Conservation (phyloP, 2,797 vertebrate species). For the Paedocypris micromegethes region DNA sequence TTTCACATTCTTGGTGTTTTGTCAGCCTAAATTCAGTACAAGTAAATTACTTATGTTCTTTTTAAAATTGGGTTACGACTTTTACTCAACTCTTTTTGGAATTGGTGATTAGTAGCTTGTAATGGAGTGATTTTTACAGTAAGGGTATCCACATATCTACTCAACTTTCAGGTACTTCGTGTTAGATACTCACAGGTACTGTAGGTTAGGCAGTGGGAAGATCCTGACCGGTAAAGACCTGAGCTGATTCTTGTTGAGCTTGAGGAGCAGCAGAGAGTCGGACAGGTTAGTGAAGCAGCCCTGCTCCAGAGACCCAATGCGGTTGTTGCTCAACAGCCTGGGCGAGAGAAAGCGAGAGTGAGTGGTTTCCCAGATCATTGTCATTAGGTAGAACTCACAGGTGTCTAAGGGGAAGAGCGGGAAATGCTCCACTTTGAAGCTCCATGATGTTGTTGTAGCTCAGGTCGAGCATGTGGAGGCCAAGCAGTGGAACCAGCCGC, state of each 20-base stretch:
- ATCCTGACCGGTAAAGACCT: slow-evolving; percentile 82
- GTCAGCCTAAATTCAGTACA: no score
- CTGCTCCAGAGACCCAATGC: slow-evolving; percentile 79
- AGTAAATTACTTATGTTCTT: no score
- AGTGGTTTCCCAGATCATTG: background rate
- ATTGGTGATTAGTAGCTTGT: no score
- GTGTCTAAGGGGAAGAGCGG: slow-evolving; percentile 78
- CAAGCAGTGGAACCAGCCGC: slow-evolving; percentile 72
- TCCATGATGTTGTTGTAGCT: slow-evolving; percentile 86
- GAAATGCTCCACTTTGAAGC: slow-evolving; percentile 77
- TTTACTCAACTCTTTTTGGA: no score
- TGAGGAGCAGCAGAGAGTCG: slow-evolving; percentile 79
- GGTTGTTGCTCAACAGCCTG: slow-evolving; percentile 88
- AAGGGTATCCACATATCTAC: no score
- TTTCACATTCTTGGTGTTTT: no score
- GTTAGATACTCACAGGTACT: slow-evolving; percentile 79
- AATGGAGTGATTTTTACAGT: no score
- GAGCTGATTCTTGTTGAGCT: slow-evolving; percentile 87
- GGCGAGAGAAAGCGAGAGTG: slow-evolving; percentile 38
- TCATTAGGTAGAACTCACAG: slow-evolving; percentile 73
- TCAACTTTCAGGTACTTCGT: no score
- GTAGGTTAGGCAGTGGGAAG: slow-evolving; percentile 89
- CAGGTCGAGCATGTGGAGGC: slow-evolving; percentile 88
- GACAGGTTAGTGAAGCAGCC: slow-evolving; percentile 87
- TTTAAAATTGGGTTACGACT: no score